Evolutionary conservation across 2,113 vertebrate genomes (phyloP), one percentile per base, ranked within the genome.

Genomic region (Oxygymnocypris stewartii): DNA sequence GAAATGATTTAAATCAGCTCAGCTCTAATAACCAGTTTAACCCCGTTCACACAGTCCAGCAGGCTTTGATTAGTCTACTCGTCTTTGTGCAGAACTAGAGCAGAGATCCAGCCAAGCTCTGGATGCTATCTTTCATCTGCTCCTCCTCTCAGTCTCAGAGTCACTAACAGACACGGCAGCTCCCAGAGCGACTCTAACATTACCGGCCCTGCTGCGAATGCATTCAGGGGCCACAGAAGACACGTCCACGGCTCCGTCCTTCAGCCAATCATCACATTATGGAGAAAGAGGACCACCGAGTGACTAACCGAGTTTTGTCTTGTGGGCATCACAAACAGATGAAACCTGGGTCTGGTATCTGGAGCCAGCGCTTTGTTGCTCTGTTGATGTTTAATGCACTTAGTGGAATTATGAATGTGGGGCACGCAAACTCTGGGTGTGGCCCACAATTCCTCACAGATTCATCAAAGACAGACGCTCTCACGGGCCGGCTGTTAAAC

Each of bases 211-310:
- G 42, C 61, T 47, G 79, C 42, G 67, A 82, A 82, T 67, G 79
- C 79, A 42, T 80, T 80, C 57, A 80, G n/a, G n/a, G n/a, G n/a
- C n/a, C n/a, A n/a, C n/a, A n/a, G 49, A 82, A 82, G 79, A 44
- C 42, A 44, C 61, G 61, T 82, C 79, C 25, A 8, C 61, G 2
- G 79, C 79, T 42, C 35, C 20, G 25, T 79, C 78, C 37, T 67
- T 67, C 79, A 82, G 59, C 40, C 40, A 0, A 14, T 67, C 9
- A 82, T 82, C 61, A 67, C 61, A 82, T 82, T 82, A 82, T 28
- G 10, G n/a, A 20, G 16, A 49, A 67, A 67, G n/a, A 67, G 61
- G 23, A 67, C 59, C 79, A 20, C 8, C 18, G 54, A 25, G n/a
- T 37, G 23, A 25, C 57, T 0, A 3, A 31, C 16, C 79, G 6